Percentiles rank a stretch among this genome's conserved stretches.
Evolutionary conservation across 2,113 vertebrate genomes (phyloP).

Genomic region (Engraulis encrasicolus): DNA sequence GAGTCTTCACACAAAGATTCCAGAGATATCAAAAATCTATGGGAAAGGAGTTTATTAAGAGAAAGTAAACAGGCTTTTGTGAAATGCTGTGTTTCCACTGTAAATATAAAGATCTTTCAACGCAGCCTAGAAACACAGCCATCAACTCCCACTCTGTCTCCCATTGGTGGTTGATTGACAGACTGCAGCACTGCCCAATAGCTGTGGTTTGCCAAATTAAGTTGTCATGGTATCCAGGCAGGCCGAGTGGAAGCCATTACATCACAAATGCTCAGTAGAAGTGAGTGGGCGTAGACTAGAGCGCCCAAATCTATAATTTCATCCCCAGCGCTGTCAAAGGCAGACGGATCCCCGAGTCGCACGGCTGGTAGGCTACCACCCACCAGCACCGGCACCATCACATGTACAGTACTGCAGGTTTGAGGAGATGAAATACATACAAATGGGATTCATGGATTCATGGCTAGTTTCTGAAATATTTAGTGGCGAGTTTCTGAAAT

Average conservation of each 20-base stretch:
- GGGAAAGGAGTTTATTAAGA: background rate
- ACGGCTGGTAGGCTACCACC: conserved; percentile 46
- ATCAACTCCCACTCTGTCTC: conserved; percentile 37
- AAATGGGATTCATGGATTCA: too few species aligned
- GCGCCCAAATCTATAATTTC: conserved; percentile 68
- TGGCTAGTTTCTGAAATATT: too few species aligned
- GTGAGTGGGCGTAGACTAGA: conserved; percentile 61
- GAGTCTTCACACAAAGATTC: background rate
- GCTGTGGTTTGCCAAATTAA: conserved; percentile 62
- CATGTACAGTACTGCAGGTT: conserved; percentile 22
- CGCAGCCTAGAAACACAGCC: conserved; percentile 13
- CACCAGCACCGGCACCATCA: conserved; percentile 34
- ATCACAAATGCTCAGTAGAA: conserved; percentile 68
- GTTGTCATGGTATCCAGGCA: conserved; percentile 65
- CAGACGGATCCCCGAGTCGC: conserved; percentile 54
- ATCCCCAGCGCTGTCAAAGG: conserved; percentile 62
- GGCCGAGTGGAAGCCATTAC: conserved; percentile 72
- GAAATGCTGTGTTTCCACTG: too few species aligned
- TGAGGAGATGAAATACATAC: too few species aligned
- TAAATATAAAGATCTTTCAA: background rate
- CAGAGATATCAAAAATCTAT: background rate
- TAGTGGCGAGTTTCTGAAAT: too few species aligned
- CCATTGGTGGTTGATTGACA: conserved; percentile 49
- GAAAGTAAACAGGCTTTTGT: background rate
- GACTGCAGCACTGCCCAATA: conserved; percentile 48